These are phyloP conservation scores for Reticulitermes lucifugus DNA, from an alignment of 2,888 invertebrate genomes.

Conservation along the genomic window DNA sequence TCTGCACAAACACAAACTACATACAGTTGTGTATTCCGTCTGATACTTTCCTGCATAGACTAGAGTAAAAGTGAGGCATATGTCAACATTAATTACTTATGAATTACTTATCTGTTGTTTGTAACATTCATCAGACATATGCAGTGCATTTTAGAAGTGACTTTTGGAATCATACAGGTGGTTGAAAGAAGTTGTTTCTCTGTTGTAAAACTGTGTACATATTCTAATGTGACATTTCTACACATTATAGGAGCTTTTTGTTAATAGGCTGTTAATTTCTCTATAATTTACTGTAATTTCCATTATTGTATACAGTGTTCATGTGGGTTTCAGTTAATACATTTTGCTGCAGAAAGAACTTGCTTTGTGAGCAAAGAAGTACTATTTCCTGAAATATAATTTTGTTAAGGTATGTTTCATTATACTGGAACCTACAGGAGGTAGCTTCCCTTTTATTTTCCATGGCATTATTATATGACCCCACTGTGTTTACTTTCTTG, in stretches of 20 bases:
- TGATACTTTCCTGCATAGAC: slow-evolving; percentile 28
- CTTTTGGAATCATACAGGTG: not conserved
- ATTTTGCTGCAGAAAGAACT: not conserved
- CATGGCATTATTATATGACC: not conserved
- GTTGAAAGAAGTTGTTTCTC: not conserved
- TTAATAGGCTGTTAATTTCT: not conserved
- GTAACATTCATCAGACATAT: not conserved
- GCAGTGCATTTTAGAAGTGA: not conserved
- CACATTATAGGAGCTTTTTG: not conserved
- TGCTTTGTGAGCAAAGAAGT: not conserved
- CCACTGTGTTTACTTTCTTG: not conserved
- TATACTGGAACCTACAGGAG: not conserved
- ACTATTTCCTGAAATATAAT: not conserved
- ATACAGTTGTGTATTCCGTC: slow-evolving; percentile 5
- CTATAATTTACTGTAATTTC: slow-evolving; percentile 6
- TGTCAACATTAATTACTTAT: not conserved
- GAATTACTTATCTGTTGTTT: not conserved
- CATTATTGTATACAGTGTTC: not conserved
- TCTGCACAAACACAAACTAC: slow-evolving; percentile 13
- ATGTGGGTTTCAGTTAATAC: not conserved
- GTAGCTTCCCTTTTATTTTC: slow-evolving; percentile 14
- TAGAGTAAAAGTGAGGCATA: not conserved
- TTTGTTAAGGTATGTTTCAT: not conserved
- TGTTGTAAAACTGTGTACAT: not conserved
- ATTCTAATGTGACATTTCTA: not conserved